A percentile compares a stretch with the other conserved stretches of the same genome.
phyloP scores from a whole-genome alignment of 2,888 invertebrate species.

The Hyposoter dolosus region DNA sequence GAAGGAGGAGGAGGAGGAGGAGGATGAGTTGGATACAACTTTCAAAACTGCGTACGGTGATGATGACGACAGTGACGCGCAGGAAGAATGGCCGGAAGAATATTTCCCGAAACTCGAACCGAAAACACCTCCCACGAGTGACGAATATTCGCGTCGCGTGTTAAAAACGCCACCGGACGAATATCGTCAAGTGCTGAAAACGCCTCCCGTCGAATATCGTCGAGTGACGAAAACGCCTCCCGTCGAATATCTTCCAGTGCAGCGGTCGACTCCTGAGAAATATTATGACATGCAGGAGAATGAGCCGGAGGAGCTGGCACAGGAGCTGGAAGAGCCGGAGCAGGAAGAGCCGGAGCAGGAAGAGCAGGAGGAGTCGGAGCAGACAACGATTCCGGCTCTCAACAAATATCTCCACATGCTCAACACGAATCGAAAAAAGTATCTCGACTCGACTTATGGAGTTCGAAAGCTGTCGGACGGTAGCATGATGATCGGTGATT shows the following conservation, averaged over 20 bases:
- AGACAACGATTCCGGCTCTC: neutral
- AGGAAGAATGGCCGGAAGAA: conserved; percentile 13
- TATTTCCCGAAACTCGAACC: neutral
- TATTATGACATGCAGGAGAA: neutral
- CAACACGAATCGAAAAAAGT: conserved; percentile 43
- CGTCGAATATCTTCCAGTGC: neutral
- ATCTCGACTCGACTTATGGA: conserved; percentile 52
- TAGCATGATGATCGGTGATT: conserved; percentile 52
- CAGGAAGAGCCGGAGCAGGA: neutral
- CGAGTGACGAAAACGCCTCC: neutral
- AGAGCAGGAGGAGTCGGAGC: neutral
- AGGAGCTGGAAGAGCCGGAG: no score
- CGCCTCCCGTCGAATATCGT: no score
- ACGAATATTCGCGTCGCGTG: neutral
- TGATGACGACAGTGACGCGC: neutral
- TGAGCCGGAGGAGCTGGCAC: no score
- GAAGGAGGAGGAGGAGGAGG: neutral
- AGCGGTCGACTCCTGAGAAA: neutral
- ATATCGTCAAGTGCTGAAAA: no score
- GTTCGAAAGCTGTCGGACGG: conserved; percentile 46
- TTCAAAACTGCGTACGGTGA: conserved; percentile 38
- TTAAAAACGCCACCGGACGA: no score
- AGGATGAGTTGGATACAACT: conserved; percentile 5
- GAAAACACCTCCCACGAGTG: neutral
- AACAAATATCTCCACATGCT: conserved; percentile 37